phyloP scores from a whole-genome alignment of 1,140 invertebrate species.

The Sarcophaga peregrina region DNA sequence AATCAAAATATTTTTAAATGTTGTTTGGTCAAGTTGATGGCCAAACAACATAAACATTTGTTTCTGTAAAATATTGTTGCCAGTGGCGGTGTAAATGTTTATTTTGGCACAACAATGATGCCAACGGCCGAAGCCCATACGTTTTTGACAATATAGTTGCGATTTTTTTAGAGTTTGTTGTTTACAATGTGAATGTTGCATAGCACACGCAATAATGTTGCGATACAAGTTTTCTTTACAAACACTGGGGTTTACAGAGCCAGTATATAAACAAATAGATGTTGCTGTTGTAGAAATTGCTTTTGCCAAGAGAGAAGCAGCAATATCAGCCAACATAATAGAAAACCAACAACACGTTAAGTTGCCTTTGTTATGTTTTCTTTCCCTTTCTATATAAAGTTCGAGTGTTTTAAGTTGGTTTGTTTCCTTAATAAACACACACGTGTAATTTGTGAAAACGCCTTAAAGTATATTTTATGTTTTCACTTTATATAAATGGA shows the following conservation, averaged over 20 bases:
- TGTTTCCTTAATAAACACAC: not conserved
- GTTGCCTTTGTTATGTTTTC: not conserved
- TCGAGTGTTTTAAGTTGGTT: not conserved
- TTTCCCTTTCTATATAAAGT: not conserved
- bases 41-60: not conserved
- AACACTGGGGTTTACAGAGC: not conserved
- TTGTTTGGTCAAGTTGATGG: not conserved
- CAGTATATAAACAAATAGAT: conserved; percentile 1
- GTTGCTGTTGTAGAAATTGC: not conserved
- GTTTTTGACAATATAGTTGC: conserved; percentile 18
- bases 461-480: not conserved
- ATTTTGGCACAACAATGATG: not conserved
- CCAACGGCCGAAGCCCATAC: not conserved
- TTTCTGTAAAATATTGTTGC: not conserved
- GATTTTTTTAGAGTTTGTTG: conserved; percentile 20
- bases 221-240: not conserved
- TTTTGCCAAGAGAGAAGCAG: not conserved
- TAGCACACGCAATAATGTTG: conserved; percentile 31
- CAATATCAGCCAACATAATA: conserved; percentile 39
- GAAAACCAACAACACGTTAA: not conserved
- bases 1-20: conserved; percentile 41
- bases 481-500: not conserved
- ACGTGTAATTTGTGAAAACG: not conserved
- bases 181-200: conserved; percentile 24
- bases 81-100: conserved; percentile 22